Evolutionary conservation across 1,140 invertebrate species (phyloP).

Genomic region (Magallana ariakensis): DNA sequence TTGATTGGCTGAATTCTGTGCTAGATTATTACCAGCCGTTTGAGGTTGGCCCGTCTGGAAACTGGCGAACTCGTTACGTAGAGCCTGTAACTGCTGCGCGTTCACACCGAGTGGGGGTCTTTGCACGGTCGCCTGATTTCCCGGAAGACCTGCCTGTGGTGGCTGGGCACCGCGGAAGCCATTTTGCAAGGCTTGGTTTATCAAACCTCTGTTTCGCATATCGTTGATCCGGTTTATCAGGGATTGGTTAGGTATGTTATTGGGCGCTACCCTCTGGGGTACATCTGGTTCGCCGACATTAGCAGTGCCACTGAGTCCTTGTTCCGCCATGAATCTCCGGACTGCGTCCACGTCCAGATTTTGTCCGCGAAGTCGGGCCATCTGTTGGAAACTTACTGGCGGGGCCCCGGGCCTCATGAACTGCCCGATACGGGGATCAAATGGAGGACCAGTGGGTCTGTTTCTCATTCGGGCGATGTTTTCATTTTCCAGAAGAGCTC

Average conservation of each 20-base stretch:
- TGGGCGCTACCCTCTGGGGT: not conserved
- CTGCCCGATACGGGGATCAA: not conserved
- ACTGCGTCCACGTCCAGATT: not conserved
- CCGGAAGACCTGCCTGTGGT: not conserved
- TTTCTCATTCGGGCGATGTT: not conserved
- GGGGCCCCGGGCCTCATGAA: not conserved
- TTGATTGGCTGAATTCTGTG: not conserved
- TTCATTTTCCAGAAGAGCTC: slow-evolving; percentile 1
- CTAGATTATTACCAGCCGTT: not conserved
- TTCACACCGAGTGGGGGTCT: not conserved
- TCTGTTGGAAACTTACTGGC: not conserved
- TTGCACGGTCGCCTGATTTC: not conserved
- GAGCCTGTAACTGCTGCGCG: not conserved
- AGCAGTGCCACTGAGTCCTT: not conserved
- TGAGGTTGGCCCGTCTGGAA: not conserved
- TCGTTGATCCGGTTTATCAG: not conserved
- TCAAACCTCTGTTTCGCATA: not conserved
- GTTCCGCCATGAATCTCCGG: not conserved
- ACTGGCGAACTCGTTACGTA: not conserved
- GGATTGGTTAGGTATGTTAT: not conserved
- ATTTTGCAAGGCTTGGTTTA: not conserved
- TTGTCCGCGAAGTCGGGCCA: not conserved
- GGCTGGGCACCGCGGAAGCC: not conserved
- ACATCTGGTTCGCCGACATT: not conserved
- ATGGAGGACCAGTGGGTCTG: not conserved